phyloP scores from a whole-genome alignment of 2,797 vertebrate genomes.

The Fistularia commersonii region DNA sequence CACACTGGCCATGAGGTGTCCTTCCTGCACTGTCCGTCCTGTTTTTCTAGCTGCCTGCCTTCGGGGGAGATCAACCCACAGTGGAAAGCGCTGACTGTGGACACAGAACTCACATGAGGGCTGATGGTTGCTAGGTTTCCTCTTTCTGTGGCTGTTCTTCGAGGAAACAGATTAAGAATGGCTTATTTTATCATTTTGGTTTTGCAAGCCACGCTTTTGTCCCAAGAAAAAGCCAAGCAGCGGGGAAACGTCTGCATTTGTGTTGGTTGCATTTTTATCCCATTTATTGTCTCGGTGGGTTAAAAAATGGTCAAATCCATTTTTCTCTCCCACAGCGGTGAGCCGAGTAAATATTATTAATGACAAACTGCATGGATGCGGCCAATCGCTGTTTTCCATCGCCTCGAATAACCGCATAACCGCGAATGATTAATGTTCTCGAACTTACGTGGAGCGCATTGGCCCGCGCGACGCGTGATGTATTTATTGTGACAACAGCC shows the following conservation, averaged over 20 bases:
- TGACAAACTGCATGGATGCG: too few relatives aligned
- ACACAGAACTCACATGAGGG: conserved; percentile 33
- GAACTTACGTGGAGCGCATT: too few relatives aligned
- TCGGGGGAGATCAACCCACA: conserved; percentile 19
- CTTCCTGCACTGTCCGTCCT: conserved; percentile 1
- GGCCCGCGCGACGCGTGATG: too few relatives aligned
- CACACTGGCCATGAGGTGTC: too few relatives aligned
- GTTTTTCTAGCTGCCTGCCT: not conserved
- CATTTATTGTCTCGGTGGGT: not conserved
- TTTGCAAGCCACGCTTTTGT: not conserved
- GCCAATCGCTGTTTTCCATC: too few relatives aligned
- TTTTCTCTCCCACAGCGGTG: too few relatives aligned
- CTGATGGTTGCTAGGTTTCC: conserved; percentile 25
- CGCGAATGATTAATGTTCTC: too few relatives aligned
- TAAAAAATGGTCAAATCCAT: too few relatives aligned
- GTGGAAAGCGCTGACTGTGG: conserved; percentile 53
- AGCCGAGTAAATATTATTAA: too few relatives aligned
- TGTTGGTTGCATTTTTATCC: not conserved
- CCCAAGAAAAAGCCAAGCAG: not conserved
- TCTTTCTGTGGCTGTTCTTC: not conserved
- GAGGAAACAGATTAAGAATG: not conserved
- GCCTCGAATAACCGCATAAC: too few relatives aligned
- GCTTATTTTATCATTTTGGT: too few relatives aligned
- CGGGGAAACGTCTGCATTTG: not conserved
- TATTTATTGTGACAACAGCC: too few relatives aligned